A percentile compares a stretch with the other conserved stretches of the same genome.
Conservation (phyloP, 2,888 invertebrate species). For the Ophion ellenae region DNA sequence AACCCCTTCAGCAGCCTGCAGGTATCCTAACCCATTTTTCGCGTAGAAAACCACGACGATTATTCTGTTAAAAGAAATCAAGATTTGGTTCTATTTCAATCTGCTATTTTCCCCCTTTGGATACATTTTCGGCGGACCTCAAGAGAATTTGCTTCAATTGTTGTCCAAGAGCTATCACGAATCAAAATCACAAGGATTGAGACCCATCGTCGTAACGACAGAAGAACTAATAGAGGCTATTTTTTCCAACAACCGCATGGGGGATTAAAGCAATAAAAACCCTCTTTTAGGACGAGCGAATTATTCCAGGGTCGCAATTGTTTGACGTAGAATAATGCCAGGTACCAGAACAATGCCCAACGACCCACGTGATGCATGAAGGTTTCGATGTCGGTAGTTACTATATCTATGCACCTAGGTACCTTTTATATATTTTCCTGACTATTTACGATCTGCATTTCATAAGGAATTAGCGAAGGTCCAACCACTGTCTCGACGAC, state of each 20-base stretch:
- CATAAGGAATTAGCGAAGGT: slow-evolving; percentile 35
- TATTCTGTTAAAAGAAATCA: background rate
- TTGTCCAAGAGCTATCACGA: background rate
- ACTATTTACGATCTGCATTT: slow-evolving; percentile 30
- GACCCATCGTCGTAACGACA: too few species aligned
- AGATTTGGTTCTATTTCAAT: background rate
- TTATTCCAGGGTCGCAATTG: slow-evolving; percentile 20
- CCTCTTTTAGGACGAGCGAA: background rate
- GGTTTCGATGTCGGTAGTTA: slow-evolving; percentile 4
- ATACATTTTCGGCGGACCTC: background rate
- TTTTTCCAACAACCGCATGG: too few species aligned
- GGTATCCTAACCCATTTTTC: background rate
- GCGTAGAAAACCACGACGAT: slow-evolving; percentile 11
- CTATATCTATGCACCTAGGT: background rate
- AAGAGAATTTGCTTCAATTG: background rate
- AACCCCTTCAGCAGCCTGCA: slow-evolving; percentile 4
- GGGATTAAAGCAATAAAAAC: slow-evolving; percentile 36
- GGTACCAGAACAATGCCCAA: slow-evolving; percentile 23
- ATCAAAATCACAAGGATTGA: too few species aligned
- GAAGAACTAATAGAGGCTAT: too few species aligned
- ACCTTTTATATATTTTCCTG: slow-evolving; percentile 2
- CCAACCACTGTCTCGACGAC: background rate
- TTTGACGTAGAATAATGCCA: slow-evolving; percentile 23
- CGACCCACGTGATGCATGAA: background rate
- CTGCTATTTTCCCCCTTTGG: too few species aligned